Percentiles rank a stretch among this genome's conserved stretches.
Evolutionary conservation across 2,888 invertebrate species (phyloP).

Genomic region (Ethmia dodecea): DNA sequence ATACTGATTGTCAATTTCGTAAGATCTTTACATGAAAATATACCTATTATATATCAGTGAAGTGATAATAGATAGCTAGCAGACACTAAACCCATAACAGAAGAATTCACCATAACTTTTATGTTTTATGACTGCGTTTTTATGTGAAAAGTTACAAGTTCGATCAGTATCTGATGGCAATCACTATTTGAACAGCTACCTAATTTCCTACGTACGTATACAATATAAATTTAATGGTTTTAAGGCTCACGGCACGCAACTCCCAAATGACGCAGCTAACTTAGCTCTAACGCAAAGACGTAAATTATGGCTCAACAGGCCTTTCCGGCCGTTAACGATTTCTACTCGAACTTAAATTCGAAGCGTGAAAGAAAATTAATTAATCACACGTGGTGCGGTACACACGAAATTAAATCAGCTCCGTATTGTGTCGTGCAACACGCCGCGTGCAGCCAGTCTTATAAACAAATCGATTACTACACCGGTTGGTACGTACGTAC

Average conservation of each 20-base stretch:
- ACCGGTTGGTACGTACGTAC: no score
- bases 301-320: constrained; percentile 72
- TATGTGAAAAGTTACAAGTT: constrained; percentile 43
- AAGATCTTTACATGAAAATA: no score
- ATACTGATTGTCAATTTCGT: no score
- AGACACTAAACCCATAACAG: not conserved
- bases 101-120: not conserved
- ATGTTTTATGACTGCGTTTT: constrained; percentile 26
- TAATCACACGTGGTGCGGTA: constrained; percentile 55
- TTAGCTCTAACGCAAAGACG: constrained; percentile 57
- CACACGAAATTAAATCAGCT: constrained; percentile 3
- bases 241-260: constrained; percentile 63
- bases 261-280: constrained; percentile 62
- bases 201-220: constrained; percentile 61
- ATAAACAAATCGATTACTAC: no score
- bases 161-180: constrained; percentile 54
- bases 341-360: constrained; percentile 58
- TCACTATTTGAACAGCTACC: constrained; percentile 62
- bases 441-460: constrained; percentile 1
- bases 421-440: constrained; percentile 8
- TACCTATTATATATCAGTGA: no score
- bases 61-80: no score
- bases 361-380: constrained; percentile 71
- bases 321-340: constrained; percentile 70
- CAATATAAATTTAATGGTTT: constrained; percentile 66